These are phyloP conservation scores for Sphaerodactylus townsendi DNA, from an alignment of 2,113 vertebrate species.

Conservation along the genomic window DNA sequence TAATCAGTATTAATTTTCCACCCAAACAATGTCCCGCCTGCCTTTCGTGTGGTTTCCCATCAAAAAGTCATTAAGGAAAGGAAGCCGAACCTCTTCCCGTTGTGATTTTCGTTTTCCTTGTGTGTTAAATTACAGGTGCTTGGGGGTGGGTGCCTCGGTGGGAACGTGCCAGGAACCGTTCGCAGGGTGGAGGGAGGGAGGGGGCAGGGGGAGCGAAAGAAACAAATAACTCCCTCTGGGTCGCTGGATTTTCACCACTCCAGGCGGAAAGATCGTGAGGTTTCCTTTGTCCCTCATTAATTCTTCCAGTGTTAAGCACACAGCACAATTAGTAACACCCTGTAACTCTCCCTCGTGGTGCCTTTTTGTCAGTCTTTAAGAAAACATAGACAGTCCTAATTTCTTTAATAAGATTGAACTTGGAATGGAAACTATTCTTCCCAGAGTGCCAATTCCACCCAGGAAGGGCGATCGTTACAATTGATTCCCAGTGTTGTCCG, in stretches of 20 bases:
- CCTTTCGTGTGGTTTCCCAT: slow-evolving; percentile 38
- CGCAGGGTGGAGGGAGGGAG: neutral
- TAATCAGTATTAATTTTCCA: slow-evolving; percentile 34
- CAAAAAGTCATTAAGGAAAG: slow-evolving; percentile 52
- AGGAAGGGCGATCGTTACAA: slow-evolving; percentile 59
- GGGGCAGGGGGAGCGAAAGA: neutral
- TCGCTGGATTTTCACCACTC: slow-evolving; percentile 30
- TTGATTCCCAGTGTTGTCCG: slow-evolving; percentile 47
- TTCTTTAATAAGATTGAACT: slow-evolving; percentile 48
- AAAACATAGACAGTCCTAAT: slow-evolving; percentile 43
- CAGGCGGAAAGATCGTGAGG: neutral
- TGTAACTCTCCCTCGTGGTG: slow-evolving; percentile 50
- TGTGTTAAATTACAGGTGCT: slow-evolving; percentile 53
- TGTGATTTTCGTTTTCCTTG: slow-evolving; percentile 48
- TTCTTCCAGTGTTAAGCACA: neutral
- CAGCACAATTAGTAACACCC: slow-evolving; percentile 32
- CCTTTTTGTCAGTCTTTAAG: slow-evolving; percentile 43
- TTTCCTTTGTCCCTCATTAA: slow-evolving; percentile 51
- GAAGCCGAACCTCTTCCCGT: slow-evolving; percentile 63
- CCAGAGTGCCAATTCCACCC: slow-evolving; percentile 38
- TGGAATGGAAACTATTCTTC: slow-evolving; percentile 31
- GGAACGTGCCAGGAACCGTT: slow-evolving; percentile 4
- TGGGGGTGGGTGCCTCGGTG: slow-evolving; percentile 6
- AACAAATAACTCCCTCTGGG: slow-evolving; percentile 51
- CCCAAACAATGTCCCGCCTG: slow-evolving; percentile 17